Conservation (phyloP, 2,113 vertebrate genomes). For the Argyrosomus japonicus region DNA sequence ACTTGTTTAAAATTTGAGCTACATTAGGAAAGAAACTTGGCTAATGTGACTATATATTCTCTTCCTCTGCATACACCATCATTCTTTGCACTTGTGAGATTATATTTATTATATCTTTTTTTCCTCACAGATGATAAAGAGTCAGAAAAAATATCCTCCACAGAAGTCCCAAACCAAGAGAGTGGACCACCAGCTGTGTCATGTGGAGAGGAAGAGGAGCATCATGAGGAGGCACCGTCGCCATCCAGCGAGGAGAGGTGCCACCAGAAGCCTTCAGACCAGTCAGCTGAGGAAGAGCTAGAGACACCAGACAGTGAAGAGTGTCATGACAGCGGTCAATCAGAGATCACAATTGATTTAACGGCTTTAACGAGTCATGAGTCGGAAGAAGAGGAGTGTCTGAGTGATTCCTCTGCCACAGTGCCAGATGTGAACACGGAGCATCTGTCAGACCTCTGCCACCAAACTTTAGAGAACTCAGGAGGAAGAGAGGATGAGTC, state of each 20-base stretch:
- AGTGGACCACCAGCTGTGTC: background rate
- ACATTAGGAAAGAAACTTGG: background rate
- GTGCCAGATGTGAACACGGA: background rate
- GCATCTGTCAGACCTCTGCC: background rate
- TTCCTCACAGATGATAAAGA: constrained; percentile 32
- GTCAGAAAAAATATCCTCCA: constrained; percentile 1
- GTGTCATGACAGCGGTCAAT: background rate
- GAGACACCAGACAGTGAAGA: constrained; percentile 15
- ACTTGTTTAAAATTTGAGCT: background rate
- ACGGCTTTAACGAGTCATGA: background rate
- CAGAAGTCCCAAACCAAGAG: constrained; percentile 13
- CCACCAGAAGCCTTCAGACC: background rate
- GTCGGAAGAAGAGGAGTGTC: constrained; percentile 17
- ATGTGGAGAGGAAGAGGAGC: background rate
- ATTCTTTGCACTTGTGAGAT: background rate
- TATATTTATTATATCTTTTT: background rate
- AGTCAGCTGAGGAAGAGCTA: constrained; percentile 20
- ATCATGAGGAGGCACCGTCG: constrained; percentile 5
- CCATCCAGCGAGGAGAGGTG: background rate
- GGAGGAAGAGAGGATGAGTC: constrained; percentile 13
- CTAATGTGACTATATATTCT: background rate
- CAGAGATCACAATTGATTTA: constrained; percentile 6
- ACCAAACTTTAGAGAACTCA: constrained; percentile 9
- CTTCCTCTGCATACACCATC: background rate
- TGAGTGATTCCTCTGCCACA: constrained; percentile 1